Percentiles rank a stretch among this genome's conserved stretches.
Conservation (phyloP, 2,113 vertebrate genomes). For the Lycaon pictus region DNA sequence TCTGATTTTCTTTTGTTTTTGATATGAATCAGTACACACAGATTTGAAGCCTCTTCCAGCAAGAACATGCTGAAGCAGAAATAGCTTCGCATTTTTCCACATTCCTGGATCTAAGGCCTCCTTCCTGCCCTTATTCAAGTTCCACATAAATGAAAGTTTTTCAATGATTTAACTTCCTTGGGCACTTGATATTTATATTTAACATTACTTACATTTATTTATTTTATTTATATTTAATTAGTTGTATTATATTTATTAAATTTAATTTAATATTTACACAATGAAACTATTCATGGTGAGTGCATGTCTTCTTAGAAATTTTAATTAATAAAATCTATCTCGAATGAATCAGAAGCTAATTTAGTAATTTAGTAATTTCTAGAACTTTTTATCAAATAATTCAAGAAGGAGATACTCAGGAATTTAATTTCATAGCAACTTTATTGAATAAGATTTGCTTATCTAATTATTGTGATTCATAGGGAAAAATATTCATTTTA, state of each 20-base stretch:
- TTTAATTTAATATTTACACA: neutral
- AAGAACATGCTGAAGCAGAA: fast-evolving
- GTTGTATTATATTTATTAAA: neutral
- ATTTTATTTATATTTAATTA: neutral
- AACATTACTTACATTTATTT: neutral
- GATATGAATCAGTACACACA: too few relatives aligned
- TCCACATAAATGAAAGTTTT: neutral
- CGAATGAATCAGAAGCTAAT: neutral
- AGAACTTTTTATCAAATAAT: neutral
- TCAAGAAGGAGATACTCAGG: neutral
- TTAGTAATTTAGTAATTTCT: neutral
- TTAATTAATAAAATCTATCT: neutral
- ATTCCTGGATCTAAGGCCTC: neutral
- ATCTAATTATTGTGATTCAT: neutral
- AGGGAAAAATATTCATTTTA: neutral
- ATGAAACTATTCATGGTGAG: neutral
- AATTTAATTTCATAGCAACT: neutral
- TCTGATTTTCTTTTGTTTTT: neutral
- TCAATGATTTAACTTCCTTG: neutral
- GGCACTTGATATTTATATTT: neutral
- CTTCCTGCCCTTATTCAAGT: neutral
- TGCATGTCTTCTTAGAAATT: neutral
- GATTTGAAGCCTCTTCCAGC: neutral
- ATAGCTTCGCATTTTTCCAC: neutral
- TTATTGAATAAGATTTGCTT: neutral